Conservation (phyloP, 2,888 invertebrate species). For the Cantharis lateralis region DNA sequence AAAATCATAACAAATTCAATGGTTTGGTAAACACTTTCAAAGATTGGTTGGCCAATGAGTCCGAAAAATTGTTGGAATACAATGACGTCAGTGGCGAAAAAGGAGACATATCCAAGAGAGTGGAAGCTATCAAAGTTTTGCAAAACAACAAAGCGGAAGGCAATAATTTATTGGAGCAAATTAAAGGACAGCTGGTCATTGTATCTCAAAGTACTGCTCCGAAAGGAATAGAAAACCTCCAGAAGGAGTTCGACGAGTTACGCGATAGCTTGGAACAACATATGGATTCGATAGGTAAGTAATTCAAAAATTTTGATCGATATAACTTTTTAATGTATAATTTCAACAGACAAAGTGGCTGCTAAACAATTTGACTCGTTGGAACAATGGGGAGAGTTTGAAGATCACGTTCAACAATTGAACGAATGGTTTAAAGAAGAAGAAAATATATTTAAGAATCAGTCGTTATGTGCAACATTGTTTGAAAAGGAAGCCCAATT, state of each 20-base stretch:
- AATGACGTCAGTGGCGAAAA: constrained; percentile 86
- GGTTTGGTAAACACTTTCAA: constrained; percentile 75
- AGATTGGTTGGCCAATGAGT: constrained; percentile 81
- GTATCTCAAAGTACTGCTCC: constrained; percentile 81
- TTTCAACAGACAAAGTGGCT: constrained; percentile 63
- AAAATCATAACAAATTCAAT: constrained; percentile 82
- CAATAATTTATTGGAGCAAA: constrained; percentile 66
- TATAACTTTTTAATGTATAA: too few species aligned
- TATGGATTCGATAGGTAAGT: constrained; percentile 64
- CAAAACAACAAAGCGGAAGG: constrained; percentile 71
- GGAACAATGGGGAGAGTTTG: constrained; percentile 87
- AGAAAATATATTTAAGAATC: constrained; percentile 85
- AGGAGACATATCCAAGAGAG: constrained; percentile 74
- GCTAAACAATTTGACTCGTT: constrained; percentile 75
- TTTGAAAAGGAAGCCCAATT: constrained; percentile 81
- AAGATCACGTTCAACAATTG: constrained; percentile 76
- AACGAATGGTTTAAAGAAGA: constrained; percentile 86
- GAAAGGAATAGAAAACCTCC: constrained; percentile 74
- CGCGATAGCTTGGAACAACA: constrained; percentile 70
- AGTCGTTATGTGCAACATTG: constrained; percentile 78
- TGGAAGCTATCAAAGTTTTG: constrained; percentile 67
- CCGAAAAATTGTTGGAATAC: constrained; percentile 78
- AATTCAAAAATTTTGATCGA: background rate
- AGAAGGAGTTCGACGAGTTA: constrained; percentile 73
- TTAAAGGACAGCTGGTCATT: constrained; percentile 67